Percentiles rank a stretch among this genome's conserved stretches.
These are phyloP conservation scores for Cherax quadricarinatus DNA, from an alignment of 1,140 invertebrate species.

Conservation along the genomic window DNA sequence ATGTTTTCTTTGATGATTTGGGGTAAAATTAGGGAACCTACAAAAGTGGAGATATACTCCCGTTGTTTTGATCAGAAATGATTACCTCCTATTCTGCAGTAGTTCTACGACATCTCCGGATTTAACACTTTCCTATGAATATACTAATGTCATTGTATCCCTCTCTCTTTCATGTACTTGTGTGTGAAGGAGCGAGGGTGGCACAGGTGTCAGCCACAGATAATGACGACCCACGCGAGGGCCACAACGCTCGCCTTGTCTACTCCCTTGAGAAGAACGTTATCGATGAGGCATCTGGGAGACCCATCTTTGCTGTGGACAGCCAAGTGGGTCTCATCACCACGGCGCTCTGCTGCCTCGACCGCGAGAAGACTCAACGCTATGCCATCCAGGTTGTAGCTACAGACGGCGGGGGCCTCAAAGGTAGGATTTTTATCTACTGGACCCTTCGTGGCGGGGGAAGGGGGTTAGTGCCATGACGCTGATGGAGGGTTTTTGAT, in stretches of 20 bases:
- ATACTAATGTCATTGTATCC: not conserved
- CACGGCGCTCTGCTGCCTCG: slow-evolving; percentile 76
- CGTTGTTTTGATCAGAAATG: too few species aligned
- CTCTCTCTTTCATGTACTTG: not conserved
- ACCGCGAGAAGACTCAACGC: slow-evolving; percentile 77
- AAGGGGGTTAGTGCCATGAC: not conserved
- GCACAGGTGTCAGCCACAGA: slow-evolving; percentile 78
- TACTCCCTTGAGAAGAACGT: slow-evolving; percentile 78
- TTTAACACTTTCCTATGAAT: too few species aligned
- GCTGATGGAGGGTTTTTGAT: too few species aligned
- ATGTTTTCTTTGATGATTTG: too few species aligned
- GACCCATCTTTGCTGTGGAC: slow-evolving; percentile 76
- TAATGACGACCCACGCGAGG: slow-evolving; percentile 78
- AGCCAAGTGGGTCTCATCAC: slow-evolving; percentile 76
- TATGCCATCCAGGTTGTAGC: slow-evolving; percentile 77
- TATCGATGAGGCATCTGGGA: slow-evolving; percentile 76
- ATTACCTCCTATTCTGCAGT: too few species aligned
- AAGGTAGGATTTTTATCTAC: slow-evolving; percentile 64
- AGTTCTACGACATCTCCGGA: too few species aligned
- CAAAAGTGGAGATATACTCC: too few species aligned
- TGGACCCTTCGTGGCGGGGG: not conserved
- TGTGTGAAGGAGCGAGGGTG: slow-evolving; percentile 70
- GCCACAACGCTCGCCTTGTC: slow-evolving; percentile 13
- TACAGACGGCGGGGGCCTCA: slow-evolving; percentile 74
- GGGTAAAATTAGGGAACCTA: too few species aligned